Conservation (phyloP, 2,113 vertebrate genomes). For the Psilopogon haemacephalus region DNA sequence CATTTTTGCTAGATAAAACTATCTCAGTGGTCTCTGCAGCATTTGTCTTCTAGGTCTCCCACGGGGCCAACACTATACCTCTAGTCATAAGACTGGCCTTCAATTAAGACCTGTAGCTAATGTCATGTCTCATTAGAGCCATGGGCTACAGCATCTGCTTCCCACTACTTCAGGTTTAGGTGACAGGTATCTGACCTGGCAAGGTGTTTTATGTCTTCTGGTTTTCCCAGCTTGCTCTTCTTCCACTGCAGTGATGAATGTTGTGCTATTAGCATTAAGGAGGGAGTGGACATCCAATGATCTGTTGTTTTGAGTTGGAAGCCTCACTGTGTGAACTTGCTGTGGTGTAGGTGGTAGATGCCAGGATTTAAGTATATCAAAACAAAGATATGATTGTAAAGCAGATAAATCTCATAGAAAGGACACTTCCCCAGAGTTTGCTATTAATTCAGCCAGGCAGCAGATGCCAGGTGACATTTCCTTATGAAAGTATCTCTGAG, state of each 20-base stretch:
- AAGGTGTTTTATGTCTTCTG: not conserved
- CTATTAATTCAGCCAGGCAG: not conserved
- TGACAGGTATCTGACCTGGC: not conserved
- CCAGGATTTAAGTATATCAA: not conserved
- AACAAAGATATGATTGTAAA: not conserved
- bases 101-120: not conserved
- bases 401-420: not conserved
- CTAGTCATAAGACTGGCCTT: not conserved
- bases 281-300: not conserved
- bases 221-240: not conserved
- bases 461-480: not conserved
- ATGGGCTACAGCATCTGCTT: not conserved
- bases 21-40: not conserved
- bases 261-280: not conserved
- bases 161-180: not conserved
- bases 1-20: not conserved
- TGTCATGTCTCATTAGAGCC: not conserved
- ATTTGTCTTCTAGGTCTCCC: not conserved
- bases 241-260: accelerated
- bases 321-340: not conserved
- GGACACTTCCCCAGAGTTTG: not conserved
- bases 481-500: not conserved
- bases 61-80: accelerated
- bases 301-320: not conserved
- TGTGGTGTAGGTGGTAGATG: not conserved